phyloP scores from a whole-genome alignment of 30 jellyfish, hydroid and myxozoan genomes.

The Morbakka virulenta region DNA sequence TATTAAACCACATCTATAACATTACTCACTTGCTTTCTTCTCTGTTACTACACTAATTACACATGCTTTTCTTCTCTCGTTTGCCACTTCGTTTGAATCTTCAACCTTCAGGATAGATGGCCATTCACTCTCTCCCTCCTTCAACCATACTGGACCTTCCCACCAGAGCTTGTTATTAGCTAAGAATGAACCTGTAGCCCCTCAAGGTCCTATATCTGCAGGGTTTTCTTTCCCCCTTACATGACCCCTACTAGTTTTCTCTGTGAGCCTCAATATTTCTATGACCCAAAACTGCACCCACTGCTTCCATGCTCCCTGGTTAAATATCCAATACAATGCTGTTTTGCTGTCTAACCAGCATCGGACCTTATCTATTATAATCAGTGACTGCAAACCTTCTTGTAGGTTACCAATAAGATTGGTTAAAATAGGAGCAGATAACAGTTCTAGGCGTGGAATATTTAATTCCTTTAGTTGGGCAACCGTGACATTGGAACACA shows the following conservation, averaged over 20 bases:
- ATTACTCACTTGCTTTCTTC: not conserved
- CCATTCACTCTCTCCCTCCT: conserved; percentile 32
- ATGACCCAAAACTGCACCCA: conserved; percentile 49
- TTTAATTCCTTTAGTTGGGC: conserved; percentile 43
- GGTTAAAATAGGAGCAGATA: conserved; percentile 40
- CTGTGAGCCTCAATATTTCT: conserved; percentile 22
- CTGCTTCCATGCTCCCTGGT: conserved; percentile 46
- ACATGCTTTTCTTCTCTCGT: conserved; percentile 14
- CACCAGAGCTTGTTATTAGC: conserved; percentile 33
- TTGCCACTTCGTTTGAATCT: conserved; percentile 22
- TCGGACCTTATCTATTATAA: too few relatives aligned
- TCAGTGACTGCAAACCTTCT: conserved; percentile 17
- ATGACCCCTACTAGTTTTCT: conserved; percentile 55
- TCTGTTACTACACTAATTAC: conserved; percentile 7
- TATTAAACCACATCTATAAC: conserved; percentile 19
- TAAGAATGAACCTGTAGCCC: conserved; percentile 21
- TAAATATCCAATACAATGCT: conserved; percentile 42
- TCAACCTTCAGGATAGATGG: conserved; percentile 10
- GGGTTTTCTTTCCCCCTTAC: conserved; percentile 57
- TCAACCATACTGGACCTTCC: conserved; percentile 60
- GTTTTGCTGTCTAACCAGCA: conserved; percentile 66
- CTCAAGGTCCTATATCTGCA: conserved; percentile 65
- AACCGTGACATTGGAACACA: conserved; percentile 42
- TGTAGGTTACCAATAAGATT: conserved; percentile 18
- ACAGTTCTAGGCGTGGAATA: conserved; percentile 51